These are phyloP conservation scores for Aphaenogaster rudis DNA, from an alignment of 1,140 invertebrate genomes.

Conservation along the genomic window DNA sequence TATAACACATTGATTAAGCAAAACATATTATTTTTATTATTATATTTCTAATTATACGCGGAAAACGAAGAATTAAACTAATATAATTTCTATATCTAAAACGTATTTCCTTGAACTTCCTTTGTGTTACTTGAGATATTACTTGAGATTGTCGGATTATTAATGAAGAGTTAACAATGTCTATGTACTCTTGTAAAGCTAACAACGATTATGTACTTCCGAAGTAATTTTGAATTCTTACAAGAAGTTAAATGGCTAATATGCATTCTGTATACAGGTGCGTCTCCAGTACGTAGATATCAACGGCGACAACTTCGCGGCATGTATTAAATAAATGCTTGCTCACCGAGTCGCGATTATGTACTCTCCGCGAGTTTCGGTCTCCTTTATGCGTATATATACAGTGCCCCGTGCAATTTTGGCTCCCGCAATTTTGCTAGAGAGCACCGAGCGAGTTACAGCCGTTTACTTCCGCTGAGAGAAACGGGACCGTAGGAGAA, in stretches of 20 bases:
- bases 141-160: slow-evolving; percentile 5
- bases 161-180: slow-evolving; percentile 14
- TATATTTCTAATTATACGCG: not conserved
- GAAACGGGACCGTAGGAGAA: not conserved
- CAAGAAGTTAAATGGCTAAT: slow-evolving; percentile 42
- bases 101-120: not conserved
- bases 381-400: slow-evolving; percentile 52
- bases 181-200: slow-evolving; percentile 2
- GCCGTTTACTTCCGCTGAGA: slow-evolving; percentile 42
- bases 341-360: slow-evolving; percentile 53
- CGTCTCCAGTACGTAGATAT: slow-evolving; percentile 26
- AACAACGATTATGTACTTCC: slow-evolving; percentile 23
- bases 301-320: slow-evolving; percentile 50
- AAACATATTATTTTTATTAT: slow-evolving; percentile 12
- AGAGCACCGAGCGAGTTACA: slow-evolving; percentile 51
- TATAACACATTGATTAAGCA: slow-evolving; percentile 7
- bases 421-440: slow-evolving; percentile 58
- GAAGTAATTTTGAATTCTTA: slow-evolving; percentile 53
- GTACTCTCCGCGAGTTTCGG: slow-evolving; percentile 49
- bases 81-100: not conserved
- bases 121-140: not conserved
- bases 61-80: not conserved
- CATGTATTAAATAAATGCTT: slow-evolving; percentile 60
- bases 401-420: slow-evolving; percentile 22
- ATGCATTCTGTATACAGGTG: slow-evolving; percentile 19